Conservation (phyloP, 2,797 vertebrate species). For the Okamejei kenojei region DNA sequence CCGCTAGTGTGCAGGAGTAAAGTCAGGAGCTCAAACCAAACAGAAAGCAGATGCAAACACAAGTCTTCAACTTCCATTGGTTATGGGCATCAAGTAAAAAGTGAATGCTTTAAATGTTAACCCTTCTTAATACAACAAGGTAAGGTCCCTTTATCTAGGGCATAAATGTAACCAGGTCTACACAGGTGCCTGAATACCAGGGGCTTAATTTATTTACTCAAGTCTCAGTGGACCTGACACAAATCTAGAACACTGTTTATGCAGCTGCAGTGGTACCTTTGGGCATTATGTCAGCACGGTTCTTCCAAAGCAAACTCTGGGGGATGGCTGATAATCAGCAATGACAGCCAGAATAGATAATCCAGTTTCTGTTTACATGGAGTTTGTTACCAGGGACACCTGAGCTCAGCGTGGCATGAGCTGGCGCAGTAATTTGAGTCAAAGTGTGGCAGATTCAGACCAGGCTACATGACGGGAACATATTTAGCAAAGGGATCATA, state of each 20-base stretch:
- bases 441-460: background rate
- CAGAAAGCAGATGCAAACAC: background rate
- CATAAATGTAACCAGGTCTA: background rate
- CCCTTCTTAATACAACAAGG: background rate
- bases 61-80: background rate
- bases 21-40: background rate
- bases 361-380: conserved; percentile 3
- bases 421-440: background rate
- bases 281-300: background rate
- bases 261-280: background rate
- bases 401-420: background rate
- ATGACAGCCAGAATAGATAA: background rate
- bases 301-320: background rate
- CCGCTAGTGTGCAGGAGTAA: no score
- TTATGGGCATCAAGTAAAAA: background rate
- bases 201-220: background rate
- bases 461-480: background rate
- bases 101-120: background rate
- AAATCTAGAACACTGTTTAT: background rate
- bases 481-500: no score
- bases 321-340: background rate
- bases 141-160: background rate
- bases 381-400: background rate
- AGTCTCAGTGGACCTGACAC: background rate
- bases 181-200: background rate